Evolutionary conservation across 37 sponge, comb jelly and placozoan genomes (phyloP), one percentile per base, ranked within the genome.

Genomic region (Halichondria panicea): DNA sequence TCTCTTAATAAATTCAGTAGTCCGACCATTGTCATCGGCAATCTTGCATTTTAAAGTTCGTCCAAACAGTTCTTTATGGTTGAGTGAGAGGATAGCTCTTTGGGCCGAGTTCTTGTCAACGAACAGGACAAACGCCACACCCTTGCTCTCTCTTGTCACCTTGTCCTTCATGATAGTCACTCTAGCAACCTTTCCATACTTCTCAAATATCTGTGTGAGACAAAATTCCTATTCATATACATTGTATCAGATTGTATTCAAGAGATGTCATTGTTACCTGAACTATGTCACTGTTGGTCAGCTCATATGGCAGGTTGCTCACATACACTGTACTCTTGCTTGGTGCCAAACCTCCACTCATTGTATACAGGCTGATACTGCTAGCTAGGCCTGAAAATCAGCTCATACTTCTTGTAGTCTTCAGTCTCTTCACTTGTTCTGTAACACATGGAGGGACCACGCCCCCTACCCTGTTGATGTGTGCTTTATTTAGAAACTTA

Each of bases 331-430:
- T 96, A 33, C 88, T 93, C 68, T 88, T 96, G 61, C 97, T 96
- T 0, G 97, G 97, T 33, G 92, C 95, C 38, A 96, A 50, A 22
- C 94, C 97, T n/a, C 91, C 91, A 80, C 97, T 96, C 95, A 94
- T 94, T 19, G 4, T 72, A 34, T 19, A 58, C 67, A 63, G 38
- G n/a, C n/a, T n/a, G n/a, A n/a, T n/a, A n/a, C n/a, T n/a, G n/a
- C n/a, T n/a, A n/a, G n/a, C n/a, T n/a, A n/a, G n/a, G n/a, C n/a
- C n/a, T n/a, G n/a, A n/a, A n/a, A n/a, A n/a, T n/a, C n/a, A n/a
- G n/a, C n/a, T n/a, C n/a, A n/a, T n/a, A n/a, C n/a, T n/a, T n/a
- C n/a, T n/a, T n/a, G n/a, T n/a, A n/a, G n/a, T n/a, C n/a, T n/a
- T n/a, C n/a, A n/a, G n/a, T n/a, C n/a, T n/a, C n/a, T n/a, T n/a